Percentiles rank a stretch among this genome's conserved stretches.
Conservation (phyloP, 2,888 invertebrate species). For the Phengaris alcon region DNA sequence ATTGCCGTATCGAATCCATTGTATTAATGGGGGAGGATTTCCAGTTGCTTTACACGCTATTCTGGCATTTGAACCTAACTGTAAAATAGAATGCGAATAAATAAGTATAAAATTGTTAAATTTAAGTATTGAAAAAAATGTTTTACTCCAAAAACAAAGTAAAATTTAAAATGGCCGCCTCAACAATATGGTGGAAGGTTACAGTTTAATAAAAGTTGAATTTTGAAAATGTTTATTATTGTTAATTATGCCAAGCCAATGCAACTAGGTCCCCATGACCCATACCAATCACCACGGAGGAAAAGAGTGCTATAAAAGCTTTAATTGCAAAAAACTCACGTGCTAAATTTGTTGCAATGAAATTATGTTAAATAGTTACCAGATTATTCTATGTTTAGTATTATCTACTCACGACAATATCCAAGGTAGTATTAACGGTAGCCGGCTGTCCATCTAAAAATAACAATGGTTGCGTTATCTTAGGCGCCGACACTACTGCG, state of each 20-base stretch:
- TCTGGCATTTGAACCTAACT: conserved; percentile 55
- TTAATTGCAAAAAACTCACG: background rate
- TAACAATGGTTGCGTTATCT: conserved; percentile 46
- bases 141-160: no score
- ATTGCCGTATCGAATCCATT: conserved; percentile 78
- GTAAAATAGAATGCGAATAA: conserved; percentile 36
- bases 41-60: conserved; percentile 79
- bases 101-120: no score
- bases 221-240: background rate
- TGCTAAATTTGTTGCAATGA: background rate
- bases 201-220: background rate
- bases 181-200: background rate
- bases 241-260: no score
- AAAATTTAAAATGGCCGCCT: background rate
- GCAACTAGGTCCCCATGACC: no score
- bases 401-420: conserved; percentile 49
- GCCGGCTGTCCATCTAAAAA: conserved; percentile 46
- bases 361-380: background rate
- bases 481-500: conserved; percentile 59
- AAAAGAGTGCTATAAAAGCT: no score
- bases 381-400: background rate
- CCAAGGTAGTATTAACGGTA: conserved; percentile 43
- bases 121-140: no score
- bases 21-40: conserved; percentile 76
- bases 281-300: no score